These are phyloP conservation scores for Eilema caniola DNA, from an alignment of 2,888 invertebrate species.

Conservation along the genomic window DNA sequence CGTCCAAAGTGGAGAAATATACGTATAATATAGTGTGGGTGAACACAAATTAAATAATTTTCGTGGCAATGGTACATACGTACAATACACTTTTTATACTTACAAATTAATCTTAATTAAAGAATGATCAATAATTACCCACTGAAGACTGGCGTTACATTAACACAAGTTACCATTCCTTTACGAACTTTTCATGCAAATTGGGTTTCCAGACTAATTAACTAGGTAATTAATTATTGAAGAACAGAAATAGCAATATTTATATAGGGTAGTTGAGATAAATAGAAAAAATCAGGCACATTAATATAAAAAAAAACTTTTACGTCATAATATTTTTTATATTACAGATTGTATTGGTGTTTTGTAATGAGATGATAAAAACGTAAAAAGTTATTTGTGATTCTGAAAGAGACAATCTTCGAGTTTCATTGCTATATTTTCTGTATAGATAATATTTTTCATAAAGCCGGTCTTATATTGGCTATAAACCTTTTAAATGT, in stretches of 20 bases:
- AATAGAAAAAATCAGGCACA: background rate
- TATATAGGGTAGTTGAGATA: background rate
- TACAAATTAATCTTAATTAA: conserved; percentile 39
- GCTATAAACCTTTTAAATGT: conserved; percentile 66
- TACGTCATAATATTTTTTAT: background rate
- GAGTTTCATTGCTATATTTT: conserved; percentile 39
- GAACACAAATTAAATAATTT: too few relatives aligned
- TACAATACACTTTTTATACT: conserved; percentile 12
- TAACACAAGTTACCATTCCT: conserved; percentile 20
- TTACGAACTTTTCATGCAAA: conserved; percentile 28
- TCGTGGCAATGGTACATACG: background rate
- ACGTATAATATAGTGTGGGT: too few relatives aligned
- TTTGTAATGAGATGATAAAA: conserved; percentile 19
- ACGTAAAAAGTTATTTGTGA: conserved; percentile 23
- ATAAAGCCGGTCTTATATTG: conserved; percentile 50
- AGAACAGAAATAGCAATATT: background rate
- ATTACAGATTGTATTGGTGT: background rate
- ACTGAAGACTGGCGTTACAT: conserved; percentile 29
- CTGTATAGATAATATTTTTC: conserved; percentile 41
- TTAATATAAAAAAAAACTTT: too few relatives aligned
- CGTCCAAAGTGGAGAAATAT: too few relatives aligned
- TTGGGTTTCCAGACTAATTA: conserved; percentile 26
- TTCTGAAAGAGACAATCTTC: conserved; percentile 22
- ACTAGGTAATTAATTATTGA: conserved; percentile 9
- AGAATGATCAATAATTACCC: conserved; percentile 47